Evolutionary conservation across 2,797 vertebrate genomes (phyloP), one percentile per base, ranked within the genome.

Genomic region (Micrastur ruficollis): DNA sequence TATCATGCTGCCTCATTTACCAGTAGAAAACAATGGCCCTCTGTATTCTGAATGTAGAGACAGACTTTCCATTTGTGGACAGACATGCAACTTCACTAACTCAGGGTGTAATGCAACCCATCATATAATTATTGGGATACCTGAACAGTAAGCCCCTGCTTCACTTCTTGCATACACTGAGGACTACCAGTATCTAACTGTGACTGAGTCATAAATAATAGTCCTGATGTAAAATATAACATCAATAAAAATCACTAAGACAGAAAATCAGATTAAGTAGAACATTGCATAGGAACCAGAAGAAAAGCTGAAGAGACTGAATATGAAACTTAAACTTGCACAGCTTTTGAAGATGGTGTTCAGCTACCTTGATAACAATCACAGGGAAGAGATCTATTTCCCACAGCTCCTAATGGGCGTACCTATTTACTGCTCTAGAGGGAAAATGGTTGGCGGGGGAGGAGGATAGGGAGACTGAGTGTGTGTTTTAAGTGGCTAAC

Each of bases 231-330:
- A 89, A 94, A 86, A 94, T 74, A 40, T 32, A 74, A 49, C n/a
- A 76, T 58, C 36, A 87, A 59, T 70, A 94, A 89, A 87, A 76
- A 53, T 73, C 12, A 12, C 31, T 55, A 78, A 81, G 38, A 94
- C 59, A 88, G 78, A 92, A 96, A 95, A 89, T 93, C 70, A 70
- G 27, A 59, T 85, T 81, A 89, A 84, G 36, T 92, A 50, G 32
- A 91, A 80, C 47, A 44, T 18, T 94, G 66, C 80, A 75, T 31
- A 81, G 32, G 4, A 91, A 25, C 20, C 42, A 80, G 71, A 91
- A 42, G 22, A 94, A 78, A 91, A 90, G 21, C 31, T 81, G 26
- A 73, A 87, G 26, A 94, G n/a, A 40, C 29, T 75, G 42, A 85
- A 62, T 84, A 47, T n/a, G 66, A 75, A 89, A 81, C 62, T 47